Percentiles rank a stretch among this genome's conserved stretches.
These are phyloP conservation scores for Asarcornis scutulata DNA, from an alignment of 2,113 vertebrate genomes.

Conservation along the genomic window DNA sequence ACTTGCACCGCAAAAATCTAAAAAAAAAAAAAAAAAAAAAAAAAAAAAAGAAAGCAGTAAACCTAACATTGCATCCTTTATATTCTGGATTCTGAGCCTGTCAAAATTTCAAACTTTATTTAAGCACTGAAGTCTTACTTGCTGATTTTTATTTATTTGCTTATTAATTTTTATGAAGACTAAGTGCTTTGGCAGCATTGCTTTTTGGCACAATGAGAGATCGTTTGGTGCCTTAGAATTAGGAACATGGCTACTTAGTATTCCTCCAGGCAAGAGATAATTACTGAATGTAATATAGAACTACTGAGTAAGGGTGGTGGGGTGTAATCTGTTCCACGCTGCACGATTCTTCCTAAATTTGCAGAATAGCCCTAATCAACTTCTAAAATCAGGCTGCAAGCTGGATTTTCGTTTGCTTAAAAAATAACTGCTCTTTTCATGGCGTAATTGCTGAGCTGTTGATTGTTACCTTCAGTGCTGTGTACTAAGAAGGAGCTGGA, in stretches of 20 bases:
- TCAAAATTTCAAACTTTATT: background rate
- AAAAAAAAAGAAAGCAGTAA: background rate
- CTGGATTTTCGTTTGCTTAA: background rate
- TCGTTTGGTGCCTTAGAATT: background rate
- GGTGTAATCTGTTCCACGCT: background rate
- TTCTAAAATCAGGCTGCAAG: background rate
- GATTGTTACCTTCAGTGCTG: background rate
- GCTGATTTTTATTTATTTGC: background rate
- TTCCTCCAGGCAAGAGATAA: background rate
- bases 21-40: background rate
- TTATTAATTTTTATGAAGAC: background rate
- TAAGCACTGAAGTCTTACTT: background rate
- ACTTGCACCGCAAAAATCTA: background rate
- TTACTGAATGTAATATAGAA: background rate
- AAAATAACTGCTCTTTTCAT: background rate
- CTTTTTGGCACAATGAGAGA: background rate
- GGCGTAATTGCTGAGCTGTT: background rate
- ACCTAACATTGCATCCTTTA: background rate
- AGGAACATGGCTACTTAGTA: background rate
- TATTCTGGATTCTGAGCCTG: fast-evolving
- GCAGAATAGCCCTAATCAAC: background rate
- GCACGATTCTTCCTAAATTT: background rate
- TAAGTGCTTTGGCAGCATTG: background rate
- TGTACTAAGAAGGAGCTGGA: background rate
- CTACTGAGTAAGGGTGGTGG: background rate